Base-by-base conservation (phyloP, 2,797 vertebrate genomes). In the Cyclura pinguis region DNA sequence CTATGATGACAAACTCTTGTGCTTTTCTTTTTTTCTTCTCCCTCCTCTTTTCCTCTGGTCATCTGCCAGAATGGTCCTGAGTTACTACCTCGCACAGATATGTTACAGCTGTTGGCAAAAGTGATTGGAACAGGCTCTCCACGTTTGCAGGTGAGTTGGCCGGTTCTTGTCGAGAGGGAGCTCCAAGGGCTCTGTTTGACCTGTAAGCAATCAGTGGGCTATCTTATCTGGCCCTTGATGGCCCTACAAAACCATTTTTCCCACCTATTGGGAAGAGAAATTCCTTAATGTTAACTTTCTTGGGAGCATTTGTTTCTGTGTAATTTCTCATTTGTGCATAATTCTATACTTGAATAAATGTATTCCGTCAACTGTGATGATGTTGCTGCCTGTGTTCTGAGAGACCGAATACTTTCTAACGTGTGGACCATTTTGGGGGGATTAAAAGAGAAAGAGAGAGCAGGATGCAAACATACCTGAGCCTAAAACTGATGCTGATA, bases 41-140 rank as follows among this genome's bases (percentile, higher is more conserved):
- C 62, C 1, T 0, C 6, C 32, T 7, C 0, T 0, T 55, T 22
- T 90, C 86, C 81, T 14, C 55, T 1, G 59, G 12, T 47, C 6
- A 74, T 42, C 87, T 86, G 91, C 92, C 94, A 99, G 99, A 98
- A 98, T 0, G 99, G 99, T 20, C 99, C 99, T 0, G 99, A 99
- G 93, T 94, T 99, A 91, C 98, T 99, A 72, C 99, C 99, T 73
- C 98, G 99, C 4, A 98, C 98, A 91, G 97, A 97, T 94, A 99
- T 99, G 98, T 96, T 99, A 88, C 72, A 97, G 81, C 97, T 99
- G 5, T 97, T 99, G 90, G 99, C 97, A 1, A 97, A 96, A 93
- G 95, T 99, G 80, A 99, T 99, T 47, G 98, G 98, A 84, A 98
- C 98, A 0, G 97, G 98, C 55, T 97, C 98, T 24, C 99, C 98